Base-by-base conservation (phyloP, 2,797 vertebrate species). In the Antrozous pallidus region DNA sequence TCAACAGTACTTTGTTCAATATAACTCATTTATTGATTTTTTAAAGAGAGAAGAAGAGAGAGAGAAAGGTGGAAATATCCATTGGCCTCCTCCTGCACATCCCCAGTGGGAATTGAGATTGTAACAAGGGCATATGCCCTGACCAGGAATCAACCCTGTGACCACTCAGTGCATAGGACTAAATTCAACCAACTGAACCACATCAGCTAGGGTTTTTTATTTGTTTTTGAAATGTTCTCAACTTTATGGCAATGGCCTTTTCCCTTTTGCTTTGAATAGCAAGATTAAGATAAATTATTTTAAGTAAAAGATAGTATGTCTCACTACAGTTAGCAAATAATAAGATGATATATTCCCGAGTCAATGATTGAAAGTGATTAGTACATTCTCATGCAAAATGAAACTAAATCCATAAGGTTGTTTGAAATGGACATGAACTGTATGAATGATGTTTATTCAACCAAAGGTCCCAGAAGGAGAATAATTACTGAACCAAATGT, bases 161-260 rank as follows among this genome's bases (percentile, higher is more conserved):
- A 36, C 17, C n/a, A 20, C n/a, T 20, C 17, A 33, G 63, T 36
- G 8, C 6, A 33, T 67, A 33, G 17, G 1, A 20, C 2, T 17
- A 67, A 33, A n/a, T 33, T 67, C 63, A 67, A 20, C 17, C 3
- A 36, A 67, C n/a, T 67, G 63, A 67, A n/a, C n/a, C 63, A 67
- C 63, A 67, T 33, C 8, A 33, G 17, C 63, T 33, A 33, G 63
- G 8, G 63, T 17, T 94, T 51, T 51, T 94, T 61, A 78, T 81
- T 94, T 95, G 91, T 82, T 79, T 93, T 36, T 96, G 90, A 95
- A 96, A 88, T 69, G 69, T 94, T 94, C 26, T 85, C 33, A 69
- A 63, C 31, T 91, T 33, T 75, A 31, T 74, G 28, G 20, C 42
- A 94, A 69, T 69, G 81, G 20, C 36, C 45, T 96, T 88, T 86